Conservation (phyloP, 2,797 vertebrate species). For the Sparidentex hasta region DNA sequence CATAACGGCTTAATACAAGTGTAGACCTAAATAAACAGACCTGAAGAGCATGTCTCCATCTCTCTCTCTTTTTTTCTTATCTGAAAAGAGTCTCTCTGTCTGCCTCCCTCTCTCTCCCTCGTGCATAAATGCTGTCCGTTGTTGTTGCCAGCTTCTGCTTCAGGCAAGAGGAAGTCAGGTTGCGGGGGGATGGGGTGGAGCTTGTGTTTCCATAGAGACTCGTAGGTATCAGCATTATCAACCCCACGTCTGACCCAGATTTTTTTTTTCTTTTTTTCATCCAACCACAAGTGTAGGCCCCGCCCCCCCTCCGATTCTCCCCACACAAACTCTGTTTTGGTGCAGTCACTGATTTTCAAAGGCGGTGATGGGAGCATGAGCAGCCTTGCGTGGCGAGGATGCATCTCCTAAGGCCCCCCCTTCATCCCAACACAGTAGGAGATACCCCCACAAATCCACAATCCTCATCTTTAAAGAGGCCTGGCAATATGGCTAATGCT, state of each 20-base stretch:
- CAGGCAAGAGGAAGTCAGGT: constrained; percentile 78
- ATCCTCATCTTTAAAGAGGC: constrained; percentile 62
- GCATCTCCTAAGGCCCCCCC: constrained; percentile 35
- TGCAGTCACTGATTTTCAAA: constrained; percentile 52
- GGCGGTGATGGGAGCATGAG: constrained; percentile 40
- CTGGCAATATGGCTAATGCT: constrained; percentile 74
- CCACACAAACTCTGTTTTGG: constrained; percentile 38
- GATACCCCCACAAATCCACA: constrained; percentile 60
- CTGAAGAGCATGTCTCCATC: constrained; percentile 35
- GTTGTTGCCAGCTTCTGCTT: constrained; percentile 67
- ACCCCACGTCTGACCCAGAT: constrained; percentile 85
- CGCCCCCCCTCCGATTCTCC: constrained; percentile 40
- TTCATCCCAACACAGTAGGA: constrained; percentile 64
- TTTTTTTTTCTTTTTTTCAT: constrained; percentile 49
- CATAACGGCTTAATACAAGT: not conserved
- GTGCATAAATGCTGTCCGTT: constrained; percentile 43
- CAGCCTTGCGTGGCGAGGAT: constrained; percentile 35
- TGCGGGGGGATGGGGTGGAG: constrained; percentile 64
- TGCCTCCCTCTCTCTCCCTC: constrained; percentile 12
- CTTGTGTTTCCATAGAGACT: constrained; percentile 82
- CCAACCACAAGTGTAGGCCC: constrained; percentile 63
- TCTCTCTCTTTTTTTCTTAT: constrained; percentile 2
- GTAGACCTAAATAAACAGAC: constrained; percentile 3
- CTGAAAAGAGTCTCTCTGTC: not conserved
- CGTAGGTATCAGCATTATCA: constrained; percentile 79